Base-by-base conservation (phyloP, 2,888 invertebrate genomes). In the Deilephila elpenor region DNA sequence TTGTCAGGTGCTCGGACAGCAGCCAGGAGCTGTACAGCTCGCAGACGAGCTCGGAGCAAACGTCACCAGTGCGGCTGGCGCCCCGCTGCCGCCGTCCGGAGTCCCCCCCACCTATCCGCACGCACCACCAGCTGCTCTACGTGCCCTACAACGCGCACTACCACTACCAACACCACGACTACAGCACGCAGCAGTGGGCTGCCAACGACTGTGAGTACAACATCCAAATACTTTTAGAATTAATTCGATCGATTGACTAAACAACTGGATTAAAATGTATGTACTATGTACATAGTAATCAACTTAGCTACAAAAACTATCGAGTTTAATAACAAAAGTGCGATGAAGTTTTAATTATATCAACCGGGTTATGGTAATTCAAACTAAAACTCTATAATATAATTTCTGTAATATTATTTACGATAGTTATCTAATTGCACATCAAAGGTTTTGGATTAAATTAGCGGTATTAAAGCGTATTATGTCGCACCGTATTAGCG, bases 61-160 rank as follows among this genome's bases (percentile, higher is more conserved):
- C 93, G n/a, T 94, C 94, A 4, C 94, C 94, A 1, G 91, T 93
- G 25, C 89, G 92, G 0, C 83, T 88, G 1, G 86, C 86, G 1
- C 75, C 89, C 0, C 89, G 93, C 0, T 90, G 92, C 80, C 88
- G 95, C 2, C 91, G 96, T 29, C 96, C 97, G 0, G 96, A 96
- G 86, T 97, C 97, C 0, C 97, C 97, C 7, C 96, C 97, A 0
- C 97, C 97, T 0, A 95, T 96, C 75, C 93, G 96, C 56, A 96
- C 94, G 78, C 96, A 96, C 84, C 96, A 97, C 77, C 96, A 97
- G 86, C 96, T 96, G 1, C 95, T 97, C 89, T 95, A 97, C 77
- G 96, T 97, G 80, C 97, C 97, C 0, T 97, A 97, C 84, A 96
- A 95, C 83, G 91, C 87, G 1, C 91, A 93, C 74, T 91, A 92